A percentile compares a stretch with the other conserved stretches of the same genome.
Conservation (phyloP, 1,140 invertebrate species). For the Arctopsyche grandis region DNA sequence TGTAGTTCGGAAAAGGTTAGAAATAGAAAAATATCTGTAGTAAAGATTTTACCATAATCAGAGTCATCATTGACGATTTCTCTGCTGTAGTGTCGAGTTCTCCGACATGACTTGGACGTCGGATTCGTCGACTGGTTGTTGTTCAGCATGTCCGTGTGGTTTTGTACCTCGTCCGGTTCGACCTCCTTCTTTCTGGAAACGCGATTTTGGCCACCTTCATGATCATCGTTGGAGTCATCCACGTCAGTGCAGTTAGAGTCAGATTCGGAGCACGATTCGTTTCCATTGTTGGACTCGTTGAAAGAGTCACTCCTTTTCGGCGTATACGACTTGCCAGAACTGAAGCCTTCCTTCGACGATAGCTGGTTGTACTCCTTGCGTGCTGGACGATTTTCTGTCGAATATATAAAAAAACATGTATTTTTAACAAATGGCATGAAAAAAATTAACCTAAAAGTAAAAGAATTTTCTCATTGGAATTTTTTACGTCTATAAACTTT, state of each 20-base stretch:
- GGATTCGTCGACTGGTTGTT: constrained; percentile 63
- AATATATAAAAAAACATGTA: background rate
- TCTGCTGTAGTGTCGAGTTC: constrained; percentile 58
- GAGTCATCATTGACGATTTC: constrained; percentile 66
- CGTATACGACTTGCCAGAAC: constrained; percentile 61
- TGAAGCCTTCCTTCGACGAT: constrained; percentile 64
- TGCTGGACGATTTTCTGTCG: constrained; percentile 62
- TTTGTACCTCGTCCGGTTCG: background rate
- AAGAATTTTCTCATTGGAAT: too few relatives aligned
- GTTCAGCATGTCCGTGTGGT: constrained; percentile 61
- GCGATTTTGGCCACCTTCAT: constrained; percentile 38
- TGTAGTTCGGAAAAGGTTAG: background rate
- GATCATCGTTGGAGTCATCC: constrained; percentile 57
- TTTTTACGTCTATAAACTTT: too few relatives aligned
- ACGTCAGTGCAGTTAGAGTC: constrained; percentile 65
- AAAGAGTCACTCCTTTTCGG: constrained; percentile 62
- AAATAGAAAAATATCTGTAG: too few relatives aligned
- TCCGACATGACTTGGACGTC: background rate
- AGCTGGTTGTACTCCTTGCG: constrained; percentile 66
- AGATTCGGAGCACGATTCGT: constrained; percentile 58
- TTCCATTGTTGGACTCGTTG: constrained; percentile 45
- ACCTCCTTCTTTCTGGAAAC: constrained; percentile 31
- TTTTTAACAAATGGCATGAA: background rate
- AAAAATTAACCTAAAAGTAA: background rate
- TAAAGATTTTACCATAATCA: constrained; percentile 65